These are phyloP conservation scores for Tautogolabrus adspersus DNA, from an alignment of 2,113 vertebrate species.

Conservation along the genomic window DNA sequence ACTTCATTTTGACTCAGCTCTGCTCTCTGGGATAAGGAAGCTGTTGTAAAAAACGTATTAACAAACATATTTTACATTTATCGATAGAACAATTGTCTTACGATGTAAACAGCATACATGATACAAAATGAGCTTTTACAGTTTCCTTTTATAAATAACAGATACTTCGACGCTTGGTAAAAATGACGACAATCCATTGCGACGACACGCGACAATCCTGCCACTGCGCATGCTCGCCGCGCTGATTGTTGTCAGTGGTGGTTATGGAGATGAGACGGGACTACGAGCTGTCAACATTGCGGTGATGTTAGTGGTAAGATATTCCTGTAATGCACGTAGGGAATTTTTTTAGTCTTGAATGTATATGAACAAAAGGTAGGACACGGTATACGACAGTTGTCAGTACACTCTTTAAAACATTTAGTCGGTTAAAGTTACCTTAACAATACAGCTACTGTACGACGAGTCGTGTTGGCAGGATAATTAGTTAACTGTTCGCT, in stretches of 20 bases:
- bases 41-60: neutral
- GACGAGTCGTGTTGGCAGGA: conserved; percentile 26
- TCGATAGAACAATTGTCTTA: neutral
- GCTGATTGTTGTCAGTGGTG: conserved; percentile 82
- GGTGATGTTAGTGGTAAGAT: conserved; percentile 71
- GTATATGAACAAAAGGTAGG: neutral
- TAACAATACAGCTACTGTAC: conserved; percentile 9
- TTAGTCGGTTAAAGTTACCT: neutral
- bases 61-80: neutral
- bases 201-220: neutral
- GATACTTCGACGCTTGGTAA: neutral
- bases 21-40: neutral
- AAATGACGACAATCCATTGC: conserved; percentile 62
- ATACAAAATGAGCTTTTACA: neutral
- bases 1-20: neutral
- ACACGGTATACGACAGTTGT: neutral
- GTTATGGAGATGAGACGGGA: conserved; percentile 83
- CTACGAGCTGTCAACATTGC: conserved; percentile 47
- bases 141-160: neutral
- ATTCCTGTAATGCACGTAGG: neutral
- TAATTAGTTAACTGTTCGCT: conserved; percentile 6
- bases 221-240: conserved; percentile 62
- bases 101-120: neutral
- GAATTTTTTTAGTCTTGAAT: neutral
- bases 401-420: neutral